A percentile compares a stretch with the other conserved stretches of the same genome.
phyloP scores from a whole-genome alignment of 2,113 vertebrate species.

The Charadrius vociferus region DNA sequence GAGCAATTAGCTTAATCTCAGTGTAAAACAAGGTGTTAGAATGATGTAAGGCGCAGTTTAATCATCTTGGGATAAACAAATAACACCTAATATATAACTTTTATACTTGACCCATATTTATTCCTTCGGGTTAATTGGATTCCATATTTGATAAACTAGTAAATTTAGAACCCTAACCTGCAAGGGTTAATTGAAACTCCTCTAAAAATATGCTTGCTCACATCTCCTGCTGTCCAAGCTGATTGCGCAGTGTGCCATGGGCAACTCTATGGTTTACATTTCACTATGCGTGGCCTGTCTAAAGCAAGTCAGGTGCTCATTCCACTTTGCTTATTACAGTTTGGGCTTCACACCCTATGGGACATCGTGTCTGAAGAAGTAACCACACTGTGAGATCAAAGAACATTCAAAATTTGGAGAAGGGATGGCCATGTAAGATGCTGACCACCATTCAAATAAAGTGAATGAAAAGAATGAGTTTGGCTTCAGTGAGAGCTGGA shows the following conservation, averaged over 20 bases:
- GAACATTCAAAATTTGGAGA: background rate
- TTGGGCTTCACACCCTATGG: background rate
- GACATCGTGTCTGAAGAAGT: background rate
- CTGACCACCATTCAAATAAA: background rate
- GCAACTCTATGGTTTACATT: background rate
- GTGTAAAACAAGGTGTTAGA: background rate
- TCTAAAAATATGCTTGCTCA: background rate
- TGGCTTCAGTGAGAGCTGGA: background rate
- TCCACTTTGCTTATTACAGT: background rate
- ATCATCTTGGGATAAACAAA: background rate
- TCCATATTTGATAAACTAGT: background rate
- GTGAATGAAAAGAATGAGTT: background rate
- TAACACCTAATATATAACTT: background rate
- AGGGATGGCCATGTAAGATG: background rate
- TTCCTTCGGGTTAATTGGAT: slow-evolving; percentile 26
- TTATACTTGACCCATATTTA: background rate
- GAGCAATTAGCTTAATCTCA: background rate
- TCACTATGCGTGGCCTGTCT: background rate
- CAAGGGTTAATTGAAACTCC: slow-evolving; percentile 14
- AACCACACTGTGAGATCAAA: background rate
- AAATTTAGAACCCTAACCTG: background rate
- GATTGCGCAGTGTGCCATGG: background rate
- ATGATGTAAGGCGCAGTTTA: background rate
- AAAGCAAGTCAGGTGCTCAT: background rate
- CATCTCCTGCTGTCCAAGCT: background rate